Evolutionary conservation across 2,113 vertebrate genomes (phyloP), one percentile per base, ranked within the genome.

Genomic region (Cryptotis parvus): DNA sequence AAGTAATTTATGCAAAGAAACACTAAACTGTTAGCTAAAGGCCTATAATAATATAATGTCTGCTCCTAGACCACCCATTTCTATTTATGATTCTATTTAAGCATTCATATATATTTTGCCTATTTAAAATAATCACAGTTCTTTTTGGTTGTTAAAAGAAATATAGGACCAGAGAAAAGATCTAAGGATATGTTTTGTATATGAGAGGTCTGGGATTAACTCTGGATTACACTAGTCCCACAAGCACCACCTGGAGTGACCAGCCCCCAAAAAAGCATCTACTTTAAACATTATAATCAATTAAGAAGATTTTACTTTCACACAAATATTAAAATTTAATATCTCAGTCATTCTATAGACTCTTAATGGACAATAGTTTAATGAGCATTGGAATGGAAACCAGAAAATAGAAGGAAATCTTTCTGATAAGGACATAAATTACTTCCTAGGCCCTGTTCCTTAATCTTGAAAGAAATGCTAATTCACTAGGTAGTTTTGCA

Each of bases 311-410:
- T 52, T 45, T 61, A 37, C 8, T 68, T 69, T 77, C 18, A 88
- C 3, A 49, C 29, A 33, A 6, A 39, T 61, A 0, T 65, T 22
- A 58, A 65, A 12, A 73, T 22, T 75, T 4, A 66, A 11, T 78
- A 73, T 91, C 87, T 92, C 66, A 74, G 8, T 65, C 22, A 69
- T 14, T 39, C 16, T 85, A 52, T 49, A 37, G 69, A 94, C 89
- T 3, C n/a, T 52, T 9, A 79, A 66, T 4, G 9, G 33, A 92
- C 69, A 79, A 3, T 66, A 75, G 76, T 49, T 45, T 69, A 77
- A 39, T 9, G 43, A 39, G 7, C 6, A 55, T 31, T 81, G 10
- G 26, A 63, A 65, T 70, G 3, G 27, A 22, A 79, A 8, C 45
- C 31, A 45, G 74, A 84, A 77, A 4, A 45, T 45, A 55, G 26